These are phyloP conservation scores for Ormia ochracea DNA, from an alignment of 2,888 invertebrate species.

Conservation along the genomic window DNA sequence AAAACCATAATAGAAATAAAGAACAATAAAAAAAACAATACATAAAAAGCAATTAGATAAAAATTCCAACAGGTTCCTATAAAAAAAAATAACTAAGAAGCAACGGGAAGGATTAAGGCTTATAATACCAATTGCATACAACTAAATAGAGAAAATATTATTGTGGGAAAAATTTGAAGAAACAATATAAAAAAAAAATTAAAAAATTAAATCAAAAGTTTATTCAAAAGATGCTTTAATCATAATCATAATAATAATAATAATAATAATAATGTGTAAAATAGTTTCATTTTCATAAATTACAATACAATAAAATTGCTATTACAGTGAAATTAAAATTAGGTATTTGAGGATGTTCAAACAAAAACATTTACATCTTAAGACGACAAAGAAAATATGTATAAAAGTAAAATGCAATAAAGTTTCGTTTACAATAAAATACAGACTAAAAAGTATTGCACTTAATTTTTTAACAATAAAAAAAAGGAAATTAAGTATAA, in stretches of 20 bases:
- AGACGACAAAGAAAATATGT: constrained; percentile 9
- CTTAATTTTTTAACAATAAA: constrained; percentile 33
- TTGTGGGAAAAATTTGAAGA: constrained; percentile 29
- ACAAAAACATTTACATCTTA: constrained; percentile 14
- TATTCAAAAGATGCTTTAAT: constrained; percentile 54
- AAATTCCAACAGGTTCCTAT: not conserved
- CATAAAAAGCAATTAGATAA: not conserved
- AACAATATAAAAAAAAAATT: constrained; percentile 19
- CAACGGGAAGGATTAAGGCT: constrained; percentile 70
- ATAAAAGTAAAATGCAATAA: constrained; percentile 42
- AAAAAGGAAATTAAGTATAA: constrained; percentile 9
- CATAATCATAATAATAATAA: too few species aligned
- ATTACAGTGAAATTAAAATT: constrained; percentile 20
- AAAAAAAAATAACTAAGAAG: constrained; percentile 41
- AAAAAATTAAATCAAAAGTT: constrained; percentile 45
- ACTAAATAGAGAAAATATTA: not conserved
- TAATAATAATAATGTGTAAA: constrained; percentile 14
- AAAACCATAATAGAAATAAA: too few species aligned
- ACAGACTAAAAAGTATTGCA: constrained; percentile 22
- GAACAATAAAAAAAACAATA: not conserved
- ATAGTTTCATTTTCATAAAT: constrained; percentile 26
- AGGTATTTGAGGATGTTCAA: constrained; percentile 21
- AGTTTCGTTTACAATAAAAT: constrained; percentile 17
- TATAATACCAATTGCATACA: constrained; percentile 41
- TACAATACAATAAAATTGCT: constrained; percentile 17